phyloP scores from a whole-genome alignment of 1,140 invertebrate genomes.

The Tenebrio molitor region DNA sequence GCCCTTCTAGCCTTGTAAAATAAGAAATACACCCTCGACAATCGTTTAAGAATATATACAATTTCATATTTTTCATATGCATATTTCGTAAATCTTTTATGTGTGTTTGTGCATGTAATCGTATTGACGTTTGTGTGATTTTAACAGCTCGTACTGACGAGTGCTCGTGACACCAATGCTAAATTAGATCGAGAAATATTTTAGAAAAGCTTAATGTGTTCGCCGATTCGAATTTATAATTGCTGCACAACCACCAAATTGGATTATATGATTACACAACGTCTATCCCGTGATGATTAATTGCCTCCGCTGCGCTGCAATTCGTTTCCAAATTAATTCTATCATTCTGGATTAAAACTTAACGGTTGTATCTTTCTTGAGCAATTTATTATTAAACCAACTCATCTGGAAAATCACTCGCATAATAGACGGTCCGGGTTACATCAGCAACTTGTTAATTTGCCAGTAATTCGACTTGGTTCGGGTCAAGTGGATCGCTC shows the following conservation, averaged over 20 bases:
- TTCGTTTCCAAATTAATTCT: slow-evolving; percentile 29
- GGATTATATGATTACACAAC: slow-evolving; percentile 9
- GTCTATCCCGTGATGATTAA: slow-evolving; percentile 17
- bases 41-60: slow-evolving; percentile 57
- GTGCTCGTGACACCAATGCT: slow-evolving; percentile 40
- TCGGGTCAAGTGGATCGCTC: slow-evolving; percentile 6
- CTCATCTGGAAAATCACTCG: slow-evolving; percentile 31
- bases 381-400: slow-evolving; percentile 34
- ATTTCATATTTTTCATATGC: slow-evolving; percentile 60
- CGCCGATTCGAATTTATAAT: slow-evolving; percentile 19
- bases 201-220: slow-evolving; percentile 41
- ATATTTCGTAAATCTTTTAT: slow-evolving; percentile 54
- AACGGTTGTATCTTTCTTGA: slow-evolving; percentile 17
- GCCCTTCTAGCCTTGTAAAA: slow-evolving; percentile 58
- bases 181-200: slow-evolving; percentile 41
- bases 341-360: slow-evolving; percentile 13
- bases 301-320: slow-evolving; percentile 20
- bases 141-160: slow-evolving; percentile 34
- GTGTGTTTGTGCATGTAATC: slow-evolving; percentile 55
- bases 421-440: slow-evolving; percentile 14
- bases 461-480: slow-evolving; percentile 8
- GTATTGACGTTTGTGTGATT: slow-evolving; percentile 43
- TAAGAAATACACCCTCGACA: slow-evolving; percentile 59
- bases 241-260: slow-evolving; percentile 23
- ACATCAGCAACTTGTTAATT: slow-evolving; percentile 35